phyloP scores from a whole-genome alignment of 2,888 invertebrate species.

The Cantharis nigra region DNA sequence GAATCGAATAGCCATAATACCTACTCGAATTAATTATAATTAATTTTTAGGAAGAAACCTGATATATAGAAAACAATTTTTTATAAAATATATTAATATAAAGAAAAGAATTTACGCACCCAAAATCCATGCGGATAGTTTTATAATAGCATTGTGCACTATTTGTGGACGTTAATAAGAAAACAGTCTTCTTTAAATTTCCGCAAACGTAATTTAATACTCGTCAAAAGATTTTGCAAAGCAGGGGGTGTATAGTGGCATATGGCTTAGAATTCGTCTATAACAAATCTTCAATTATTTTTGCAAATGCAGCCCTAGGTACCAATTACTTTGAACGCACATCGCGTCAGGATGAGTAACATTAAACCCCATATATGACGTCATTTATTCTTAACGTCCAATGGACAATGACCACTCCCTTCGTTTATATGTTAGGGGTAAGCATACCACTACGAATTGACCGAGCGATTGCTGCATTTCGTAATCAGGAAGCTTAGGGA shows the following conservation, averaged over 20 bases:
- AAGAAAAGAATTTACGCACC: background rate
- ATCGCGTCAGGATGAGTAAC: constrained; percentile 30
- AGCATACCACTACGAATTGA: constrained; percentile 40
- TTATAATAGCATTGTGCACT: background rate
- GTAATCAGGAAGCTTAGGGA: constrained; percentile 12
- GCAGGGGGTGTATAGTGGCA: constrained; percentile 31
- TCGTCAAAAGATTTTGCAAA: constrained; percentile 23
- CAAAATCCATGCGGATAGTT: background rate
- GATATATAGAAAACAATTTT: background rate
- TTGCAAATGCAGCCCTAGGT: constrained; percentile 30
- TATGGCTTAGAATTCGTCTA: constrained; percentile 31
- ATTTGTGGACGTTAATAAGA: background rate
- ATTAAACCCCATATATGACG: constrained; percentile 36
- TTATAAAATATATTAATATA: background rate
- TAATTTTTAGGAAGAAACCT: background rate
- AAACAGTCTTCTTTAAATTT: constrained; percentile 28
- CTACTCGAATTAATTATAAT: background rate
- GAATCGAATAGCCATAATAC: too few species aligned
- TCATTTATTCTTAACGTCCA: constrained; percentile 38
- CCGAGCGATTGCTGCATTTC: constrained; percentile 8
- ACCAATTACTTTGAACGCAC: constrained; percentile 23
- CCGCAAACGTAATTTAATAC: constrained; percentile 34
- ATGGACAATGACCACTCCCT: constrained; percentile 48
- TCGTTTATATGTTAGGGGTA: constrained; percentile 39
- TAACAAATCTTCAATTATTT: constrained; percentile 37